Evolutionary conservation across 37 sponge, comb jelly and placozoan genomes (phyloP).

Genomic region (Halisarca cf. caerulea): DNA sequence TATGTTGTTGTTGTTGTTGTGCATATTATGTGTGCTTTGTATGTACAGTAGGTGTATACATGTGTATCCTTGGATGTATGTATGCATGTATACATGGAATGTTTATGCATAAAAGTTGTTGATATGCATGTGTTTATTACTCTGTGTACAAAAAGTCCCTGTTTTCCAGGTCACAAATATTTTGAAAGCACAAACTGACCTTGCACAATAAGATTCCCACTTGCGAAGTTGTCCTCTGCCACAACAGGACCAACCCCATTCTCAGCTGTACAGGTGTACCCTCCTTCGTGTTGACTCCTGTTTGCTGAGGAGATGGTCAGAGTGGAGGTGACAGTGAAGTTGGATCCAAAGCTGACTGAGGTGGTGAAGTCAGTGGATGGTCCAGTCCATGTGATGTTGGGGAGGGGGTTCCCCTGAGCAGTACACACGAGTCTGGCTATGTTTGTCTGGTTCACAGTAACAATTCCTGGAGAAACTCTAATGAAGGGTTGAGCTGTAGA

Average conservation of each 20-base stretch:
- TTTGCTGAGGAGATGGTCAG: neutral
- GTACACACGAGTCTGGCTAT: neutral
- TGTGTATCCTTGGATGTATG: too few species aligned
- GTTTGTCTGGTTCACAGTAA: conserved; percentile 3
- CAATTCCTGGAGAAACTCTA: neutral
- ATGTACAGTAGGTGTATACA: too few species aligned
- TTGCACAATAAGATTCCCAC: conserved; percentile 67
- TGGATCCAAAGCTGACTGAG: neutral
- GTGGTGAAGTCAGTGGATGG: neutral
- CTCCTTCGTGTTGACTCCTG: conserved; percentile 31
- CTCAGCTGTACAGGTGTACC: conserved; percentile 53
- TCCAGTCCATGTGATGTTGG: conserved; percentile 15
- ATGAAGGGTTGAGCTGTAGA: neutral
- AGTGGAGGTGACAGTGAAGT: conserved; percentile 1
- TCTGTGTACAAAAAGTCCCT: too few species aligned
- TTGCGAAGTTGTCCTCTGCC: neutral
- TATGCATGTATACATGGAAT: too few species aligned
- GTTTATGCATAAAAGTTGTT: too few species aligned
- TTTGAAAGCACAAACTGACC: conserved; percentile 47
- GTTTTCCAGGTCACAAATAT: too few species aligned
- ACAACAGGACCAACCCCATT: conserved; percentile 34
- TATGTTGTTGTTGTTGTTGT: too few species aligned
- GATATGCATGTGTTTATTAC: too few species aligned
- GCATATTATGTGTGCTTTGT: too few species aligned
- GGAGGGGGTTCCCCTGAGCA: neutral